Evolutionary conservation across 2,888 invertebrate species (phyloP), one percentile per base, ranked within the genome.

Genomic region (Agrotis exclamationis): DNA sequence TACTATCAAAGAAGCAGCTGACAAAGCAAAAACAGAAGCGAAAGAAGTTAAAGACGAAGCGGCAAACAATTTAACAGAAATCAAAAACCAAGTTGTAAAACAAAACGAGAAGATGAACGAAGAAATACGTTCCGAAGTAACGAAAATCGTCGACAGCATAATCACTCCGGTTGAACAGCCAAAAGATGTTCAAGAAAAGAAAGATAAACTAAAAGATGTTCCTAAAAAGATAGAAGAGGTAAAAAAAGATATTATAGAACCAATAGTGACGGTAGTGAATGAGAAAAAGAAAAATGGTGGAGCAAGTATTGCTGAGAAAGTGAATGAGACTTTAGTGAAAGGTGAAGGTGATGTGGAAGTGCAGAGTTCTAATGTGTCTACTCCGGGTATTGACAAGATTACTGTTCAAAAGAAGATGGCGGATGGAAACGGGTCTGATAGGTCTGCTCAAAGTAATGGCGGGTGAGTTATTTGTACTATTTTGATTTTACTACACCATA

Each of bases 311-410:
- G 70, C 87, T 13, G 94, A 93, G 65, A 95, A 91, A 84, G 89
- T 95, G 48, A 95, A 90, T 53, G 95, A 94, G 73, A 90, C 96
- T 54, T 89, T 97, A 77, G 96, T 97, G 48, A 96, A 96, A 85
- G 97, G 96, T 22, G 97, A 97, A 72, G 96, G 97, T 54, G 97
- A 97, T 76, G 95, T 97, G 20, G 97, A 97, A 86, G 96, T 96
- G 74, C 97, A 97, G 85, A 97, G 97, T 91, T 97, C 96, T 13
- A 97, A 97, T 86, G 86, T 96, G 51, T 94, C 96, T 0, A 92
- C 95, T 44, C 94, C 95, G 0, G 92, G 90, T 0, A 80, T 87
- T 0, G 90, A 91, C 13, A 94, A 93, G 72, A 90, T 92, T 60
- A 83, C 82, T 50, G 79, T 88, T 13, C 88, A 88, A 22, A 90